Conservation (phyloP, 2,888 invertebrate genomes). For the Gisinianus flammeolus region DNA sequence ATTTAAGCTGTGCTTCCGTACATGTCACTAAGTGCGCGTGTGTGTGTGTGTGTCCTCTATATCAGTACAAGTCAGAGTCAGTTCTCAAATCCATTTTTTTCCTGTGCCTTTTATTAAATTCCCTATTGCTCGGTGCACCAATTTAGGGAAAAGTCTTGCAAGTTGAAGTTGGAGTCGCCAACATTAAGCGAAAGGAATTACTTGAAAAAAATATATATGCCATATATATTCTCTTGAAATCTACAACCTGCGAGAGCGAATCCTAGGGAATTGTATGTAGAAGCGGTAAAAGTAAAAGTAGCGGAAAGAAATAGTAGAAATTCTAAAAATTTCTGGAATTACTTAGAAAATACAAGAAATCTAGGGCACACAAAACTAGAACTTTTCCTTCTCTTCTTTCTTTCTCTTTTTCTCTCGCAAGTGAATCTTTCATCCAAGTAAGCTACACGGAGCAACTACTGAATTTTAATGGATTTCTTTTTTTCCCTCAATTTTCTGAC, state of each 20-base stretch:
- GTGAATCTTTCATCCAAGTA: background rate
- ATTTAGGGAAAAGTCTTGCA: conserved; percentile 7
- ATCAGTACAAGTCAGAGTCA: background rate
- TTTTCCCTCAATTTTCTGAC: background rate
- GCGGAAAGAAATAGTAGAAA: too few species aligned
- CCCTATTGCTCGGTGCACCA: conserved; percentile 17
- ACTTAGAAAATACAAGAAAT: background rate
- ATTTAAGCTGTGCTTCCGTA: background rate
- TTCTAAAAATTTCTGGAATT: too few species aligned
- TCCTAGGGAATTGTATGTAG: too few species aligned
- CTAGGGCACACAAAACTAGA: background rate
- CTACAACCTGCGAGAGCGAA: too few species aligned
- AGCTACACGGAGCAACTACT: background rate
- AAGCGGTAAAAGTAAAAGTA: too few species aligned
- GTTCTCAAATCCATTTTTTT: conserved; percentile 3
- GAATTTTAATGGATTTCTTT: background rate
- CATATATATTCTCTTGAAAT: too few species aligned
- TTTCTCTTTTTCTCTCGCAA: background rate
- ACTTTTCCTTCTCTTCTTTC: background rate
- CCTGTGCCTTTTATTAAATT: background rate
- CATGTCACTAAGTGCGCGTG: background rate
- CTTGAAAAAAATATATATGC: conserved; percentile 3
- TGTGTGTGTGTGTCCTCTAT: background rate
- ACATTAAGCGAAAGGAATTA: conserved; percentile 19
- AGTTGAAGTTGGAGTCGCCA: background rate